Evolutionary conservation across 2,113 vertebrate species (phyloP).

Genomic region (Nanger granti): DNA sequence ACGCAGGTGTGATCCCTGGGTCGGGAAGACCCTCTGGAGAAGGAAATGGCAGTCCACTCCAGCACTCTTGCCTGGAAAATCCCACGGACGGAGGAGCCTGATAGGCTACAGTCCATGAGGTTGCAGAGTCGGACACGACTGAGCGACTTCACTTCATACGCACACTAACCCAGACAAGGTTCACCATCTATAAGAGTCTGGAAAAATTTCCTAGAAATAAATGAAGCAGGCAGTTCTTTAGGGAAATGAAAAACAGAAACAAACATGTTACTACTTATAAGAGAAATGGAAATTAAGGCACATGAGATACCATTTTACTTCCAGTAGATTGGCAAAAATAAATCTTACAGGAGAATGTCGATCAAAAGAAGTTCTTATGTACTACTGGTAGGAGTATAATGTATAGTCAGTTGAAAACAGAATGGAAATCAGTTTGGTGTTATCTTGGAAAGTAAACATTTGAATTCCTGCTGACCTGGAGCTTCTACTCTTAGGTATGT

Average conservation of each 20-base stretch:
- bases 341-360: neutral
- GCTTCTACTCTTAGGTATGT: neutral
- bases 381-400: neutral
- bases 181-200: neutral
- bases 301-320: neutral
- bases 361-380: neutral
- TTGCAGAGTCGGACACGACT: too few species aligned
- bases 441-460: neutral
- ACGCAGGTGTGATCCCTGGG: too few species aligned
- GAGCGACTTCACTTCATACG: too few species aligned
- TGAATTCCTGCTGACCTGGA: neutral
- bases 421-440: neutral
- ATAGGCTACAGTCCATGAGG: too few species aligned
- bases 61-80: too few species aligned
- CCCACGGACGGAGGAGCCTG: too few species aligned
- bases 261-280: neutral
- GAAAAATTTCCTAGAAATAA: neutral
- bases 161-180: neutral
- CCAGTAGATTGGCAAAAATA: neutral
- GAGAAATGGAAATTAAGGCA: neutral
- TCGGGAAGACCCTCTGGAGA: too few species aligned
- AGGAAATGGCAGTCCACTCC: too few species aligned
- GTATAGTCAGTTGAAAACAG: neutral
- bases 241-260: neutral
- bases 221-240: neutral